Evolutionary conservation across 2,888 invertebrate species (phyloP).

Genomic region (Nemotelus nigrinus): DNA sequence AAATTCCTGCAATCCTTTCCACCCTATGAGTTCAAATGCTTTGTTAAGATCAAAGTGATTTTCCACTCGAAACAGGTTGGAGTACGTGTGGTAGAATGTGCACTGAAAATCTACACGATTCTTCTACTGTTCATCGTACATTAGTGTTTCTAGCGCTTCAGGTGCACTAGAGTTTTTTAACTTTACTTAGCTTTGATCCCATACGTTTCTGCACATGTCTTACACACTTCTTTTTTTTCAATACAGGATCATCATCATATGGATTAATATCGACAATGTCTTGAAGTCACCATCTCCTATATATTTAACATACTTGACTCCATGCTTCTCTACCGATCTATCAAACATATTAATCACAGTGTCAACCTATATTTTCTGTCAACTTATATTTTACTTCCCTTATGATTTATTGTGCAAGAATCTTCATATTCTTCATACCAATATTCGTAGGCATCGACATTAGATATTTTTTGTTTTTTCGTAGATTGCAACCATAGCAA

Average conservation of each 20-base stretch:
- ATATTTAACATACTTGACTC: background rate
- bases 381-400: background rate
- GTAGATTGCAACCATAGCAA: background rate
- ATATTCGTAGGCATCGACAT: background rate
- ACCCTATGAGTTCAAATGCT: too few relatives aligned
- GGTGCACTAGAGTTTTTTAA: too few relatives aligned
- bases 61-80: too few relatives aligned
- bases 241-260: background rate
- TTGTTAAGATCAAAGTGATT: too few relatives aligned
- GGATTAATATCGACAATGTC: background rate
- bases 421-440: background rate
- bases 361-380: background rate
- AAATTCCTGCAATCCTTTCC: too few relatives aligned
- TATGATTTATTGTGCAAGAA: background rate
- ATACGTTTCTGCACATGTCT: too few relatives aligned
- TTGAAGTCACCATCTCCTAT: background rate
- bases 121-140: too few relatives aligned
- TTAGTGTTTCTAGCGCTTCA: too few relatives aligned
- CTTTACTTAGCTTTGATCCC: too few relatives aligned
- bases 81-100: too few relatives aligned
- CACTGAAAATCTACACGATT: too few relatives aligned
- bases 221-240: too few relatives aligned
- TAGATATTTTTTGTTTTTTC: background rate
- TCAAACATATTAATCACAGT: background rate
- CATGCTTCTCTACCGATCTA: background rate